Evolutionary conservation across 2,888 invertebrate genomes (phyloP).

Genomic region (Andrena marginata): DNA sequence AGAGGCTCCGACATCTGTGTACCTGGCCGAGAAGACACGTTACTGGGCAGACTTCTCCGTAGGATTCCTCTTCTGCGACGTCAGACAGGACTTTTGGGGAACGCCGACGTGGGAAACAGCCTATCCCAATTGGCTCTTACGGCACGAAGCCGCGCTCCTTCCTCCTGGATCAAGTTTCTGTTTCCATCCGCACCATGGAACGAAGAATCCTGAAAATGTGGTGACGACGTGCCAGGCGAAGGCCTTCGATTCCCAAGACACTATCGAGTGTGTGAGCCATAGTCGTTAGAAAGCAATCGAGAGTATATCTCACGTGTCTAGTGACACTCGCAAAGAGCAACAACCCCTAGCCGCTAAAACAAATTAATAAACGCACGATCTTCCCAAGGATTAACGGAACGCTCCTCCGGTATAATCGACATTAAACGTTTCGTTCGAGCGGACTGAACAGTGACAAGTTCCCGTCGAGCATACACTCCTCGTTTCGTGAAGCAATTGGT

Average conservation of each 20-base stretch:
- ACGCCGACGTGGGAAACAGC: conserved; percentile 35
- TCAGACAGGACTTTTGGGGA: conserved; percentile 26
- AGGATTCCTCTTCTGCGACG: background rate
- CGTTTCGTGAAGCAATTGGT: background rate
- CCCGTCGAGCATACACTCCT: background rate
- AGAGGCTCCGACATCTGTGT: conserved; percentile 6
- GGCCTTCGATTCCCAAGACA: conserved; percentile 80
- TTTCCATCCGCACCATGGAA: conserved; percentile 78
- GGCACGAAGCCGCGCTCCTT: conserved; percentile 51
- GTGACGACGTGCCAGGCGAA: conserved; percentile 80
- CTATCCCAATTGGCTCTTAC: conserved; percentile 45
- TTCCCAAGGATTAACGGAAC: conserved; percentile 2
- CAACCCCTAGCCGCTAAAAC: background rate
- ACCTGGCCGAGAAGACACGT: conserved; percentile 3
- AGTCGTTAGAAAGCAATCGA: conserved; percentile 72
- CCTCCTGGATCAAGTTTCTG: conserved; percentile 44
- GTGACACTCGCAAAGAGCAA: conserved; percentile 43
- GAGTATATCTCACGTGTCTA: conserved; percentile 40
- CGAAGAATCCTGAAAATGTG: conserved; percentile 84
- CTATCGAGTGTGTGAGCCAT: conserved; percentile 83
- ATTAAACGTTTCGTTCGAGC: background rate
- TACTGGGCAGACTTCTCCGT: conserved; percentile 24
- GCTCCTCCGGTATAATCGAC: background rate
- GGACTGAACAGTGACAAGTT: background rate
- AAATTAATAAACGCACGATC: background rate